Percentiles rank a stretch among this genome's conserved stretches.
phyloP scores from a whole-genome alignment of 2,797 vertebrate genomes.

The Cacajao melanocephalus region DNA sequence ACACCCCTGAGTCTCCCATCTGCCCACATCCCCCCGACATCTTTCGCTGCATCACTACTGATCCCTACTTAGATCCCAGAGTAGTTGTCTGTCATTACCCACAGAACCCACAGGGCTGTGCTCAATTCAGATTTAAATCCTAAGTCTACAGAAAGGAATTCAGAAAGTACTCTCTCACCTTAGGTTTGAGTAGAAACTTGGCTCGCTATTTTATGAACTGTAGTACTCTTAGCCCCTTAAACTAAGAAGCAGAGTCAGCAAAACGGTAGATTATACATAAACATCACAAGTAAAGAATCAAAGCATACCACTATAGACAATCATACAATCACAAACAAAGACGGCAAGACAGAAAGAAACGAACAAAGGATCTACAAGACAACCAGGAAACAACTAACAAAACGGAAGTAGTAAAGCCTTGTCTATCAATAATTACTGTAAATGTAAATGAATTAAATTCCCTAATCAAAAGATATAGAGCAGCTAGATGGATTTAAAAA shows the following conservation, averaged over 20 bases:
- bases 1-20: neutral
- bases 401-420: neutral
- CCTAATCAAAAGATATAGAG: neutral
- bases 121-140: neutral
- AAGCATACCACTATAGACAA: neutral
- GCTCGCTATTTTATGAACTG: fast-evolving
- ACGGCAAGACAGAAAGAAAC: neutral
- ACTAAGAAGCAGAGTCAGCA: fast-evolving
- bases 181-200: neutral
- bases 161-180: no score
- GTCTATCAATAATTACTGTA: neutral
- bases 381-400: neutral
- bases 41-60: neutral
- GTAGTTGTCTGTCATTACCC: neutral
- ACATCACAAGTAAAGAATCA: neutral
- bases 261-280: no score
- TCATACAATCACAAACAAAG: neutral
- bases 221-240: fast-evolving
- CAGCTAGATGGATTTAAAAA: neutral
- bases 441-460: neutral
- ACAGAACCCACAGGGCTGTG: neutral
- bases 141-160: neutral
- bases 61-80: neutral
- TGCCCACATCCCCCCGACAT: fast-evolving
- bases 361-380: no score